A percentile compares a stretch with the other conserved stretches of the same genome.
These are phyloP conservation scores for Nerophis lumbriciformis DNA, from an alignment of 2,113 vertebrate genomes.

Conservation along the genomic window DNA sequence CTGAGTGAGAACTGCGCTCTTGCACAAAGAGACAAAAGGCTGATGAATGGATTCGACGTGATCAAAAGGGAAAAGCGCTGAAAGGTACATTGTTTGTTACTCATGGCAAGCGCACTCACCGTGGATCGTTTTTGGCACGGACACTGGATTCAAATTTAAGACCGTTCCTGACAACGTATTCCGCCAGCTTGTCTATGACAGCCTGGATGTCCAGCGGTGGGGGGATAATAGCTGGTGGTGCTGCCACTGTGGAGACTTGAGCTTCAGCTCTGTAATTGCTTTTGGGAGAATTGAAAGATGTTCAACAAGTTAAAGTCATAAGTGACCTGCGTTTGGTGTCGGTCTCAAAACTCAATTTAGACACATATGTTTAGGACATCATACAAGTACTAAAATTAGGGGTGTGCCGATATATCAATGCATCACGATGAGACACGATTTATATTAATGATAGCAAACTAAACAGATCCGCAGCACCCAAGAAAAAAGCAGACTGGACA, in stretches of 20 bases:
- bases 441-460: too few species aligned
- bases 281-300: background rate
- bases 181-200: conserved; percentile 96
- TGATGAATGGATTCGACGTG: conserved; percentile 17
- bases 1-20: conserved; percentile 10
- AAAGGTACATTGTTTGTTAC: conserved; percentile 25
- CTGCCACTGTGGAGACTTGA: conserved; percentile 21
- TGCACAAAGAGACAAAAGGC: conserved; percentile 21
- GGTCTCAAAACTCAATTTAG: background rate
- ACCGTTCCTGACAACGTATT: conserved; percentile 93
- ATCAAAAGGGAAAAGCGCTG: conserved; percentile 8
- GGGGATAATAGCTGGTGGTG: conserved; percentile 82
- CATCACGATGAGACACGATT: too few species aligned
- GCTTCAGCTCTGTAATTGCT: conserved; percentile 46
- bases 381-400: background rate
- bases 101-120: conserved; percentile 73
- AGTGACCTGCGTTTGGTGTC: background rate
- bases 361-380: background rate
- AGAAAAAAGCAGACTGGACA: too few species aligned
- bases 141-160: conserved; percentile 94
- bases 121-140: conserved; percentile 91
- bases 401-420: too few species aligned
- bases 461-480: too few species aligned
- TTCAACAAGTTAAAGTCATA: background rate
- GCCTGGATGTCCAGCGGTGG: conserved; percentile 95